Evolutionary conservation across 1,140 invertebrate species (phyloP).

Genomic region (Drosophila sproati): DNA sequence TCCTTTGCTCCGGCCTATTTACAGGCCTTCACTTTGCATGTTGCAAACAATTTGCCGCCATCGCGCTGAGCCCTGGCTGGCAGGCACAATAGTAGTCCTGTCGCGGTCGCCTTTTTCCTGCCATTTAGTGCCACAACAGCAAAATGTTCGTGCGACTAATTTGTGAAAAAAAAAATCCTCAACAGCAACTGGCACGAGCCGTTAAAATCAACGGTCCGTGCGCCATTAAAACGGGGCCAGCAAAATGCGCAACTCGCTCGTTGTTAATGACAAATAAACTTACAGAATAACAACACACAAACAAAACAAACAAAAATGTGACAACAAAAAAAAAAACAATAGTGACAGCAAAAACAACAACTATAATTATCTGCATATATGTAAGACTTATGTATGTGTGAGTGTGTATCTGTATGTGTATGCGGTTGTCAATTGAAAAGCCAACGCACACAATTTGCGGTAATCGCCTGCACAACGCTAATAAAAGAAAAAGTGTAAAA

Average conservation of each 20-base stretch:
- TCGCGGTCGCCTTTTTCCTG: conserved; percentile 48
- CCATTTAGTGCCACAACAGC: conserved; percentile 67
- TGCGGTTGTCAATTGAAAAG: conserved; percentile 8
- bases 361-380: conserved; percentile 12
- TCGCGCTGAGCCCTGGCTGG: conserved; percentile 13
- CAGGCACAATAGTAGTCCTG: conserved; percentile 14
- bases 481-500: conserved; percentile 71
- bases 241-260: conserved; percentile 54
- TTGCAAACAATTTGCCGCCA: conserved; percentile 75
- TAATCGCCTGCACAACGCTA: conserved; percentile 73
- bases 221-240: conserved; percentile 73
- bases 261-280: conserved; percentile 79
- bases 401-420: no score
- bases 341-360: conserved; percentile 19
- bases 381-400: background rate
- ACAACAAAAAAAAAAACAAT: conserved; percentile 10
- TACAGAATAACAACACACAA: conserved; percentile 34
- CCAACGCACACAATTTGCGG: conserved; percentile 32
- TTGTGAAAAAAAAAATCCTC: conserved; percentile 66
- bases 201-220: conserved; percentile 74
- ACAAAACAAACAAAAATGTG: background rate
- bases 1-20: conserved; percentile 62
- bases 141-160: conserved; percentile 82
- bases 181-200: conserved; percentile 69
- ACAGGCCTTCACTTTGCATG: conserved; percentile 70